phyloP scores from a whole-genome alignment of 2,888 invertebrate species.

The Augochlorella aurata region DNA sequence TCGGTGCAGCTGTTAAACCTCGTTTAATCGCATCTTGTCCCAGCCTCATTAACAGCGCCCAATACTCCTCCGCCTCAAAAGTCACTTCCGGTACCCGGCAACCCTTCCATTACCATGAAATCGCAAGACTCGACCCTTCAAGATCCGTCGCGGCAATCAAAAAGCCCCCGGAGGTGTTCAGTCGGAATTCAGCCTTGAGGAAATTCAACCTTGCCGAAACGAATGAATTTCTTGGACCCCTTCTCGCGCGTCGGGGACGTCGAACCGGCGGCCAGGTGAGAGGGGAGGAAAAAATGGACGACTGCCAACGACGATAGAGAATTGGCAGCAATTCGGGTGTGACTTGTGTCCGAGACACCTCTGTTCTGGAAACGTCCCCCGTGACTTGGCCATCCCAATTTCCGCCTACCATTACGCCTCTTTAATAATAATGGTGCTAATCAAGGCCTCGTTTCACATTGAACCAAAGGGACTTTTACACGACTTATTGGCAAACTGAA shows the following conservation, averaged over 20 bases:
- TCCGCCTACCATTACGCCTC: not conserved
- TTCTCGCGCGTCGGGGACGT: not conserved
- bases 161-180: not conserved
- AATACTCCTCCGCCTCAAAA: conserved; percentile 3
- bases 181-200: not conserved
- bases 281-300: conserved; percentile 67
- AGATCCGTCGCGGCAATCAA: conserved; percentile 9
- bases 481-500: no score
- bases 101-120: conserved; percentile 2
- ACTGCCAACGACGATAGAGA: conserved; percentile 77
- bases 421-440: not conserved
- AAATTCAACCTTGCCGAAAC: not conserved
- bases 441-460: not conserved
- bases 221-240: conserved; percentile 15
- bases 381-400: conserved; percentile 2
- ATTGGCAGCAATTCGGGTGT: conserved; percentile 73
- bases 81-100: not conserved
- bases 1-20: not conserved
- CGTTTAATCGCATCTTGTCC: not conserved
- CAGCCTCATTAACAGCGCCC: not conserved
- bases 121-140: not conserved
- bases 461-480: not conserved
- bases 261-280: conserved; percentile 20
- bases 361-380: conserved; percentile 27
- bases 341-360: conserved; percentile 50